Conservation (phyloP, 2,888 invertebrate species). For the Hyalella azteca region DNA sequence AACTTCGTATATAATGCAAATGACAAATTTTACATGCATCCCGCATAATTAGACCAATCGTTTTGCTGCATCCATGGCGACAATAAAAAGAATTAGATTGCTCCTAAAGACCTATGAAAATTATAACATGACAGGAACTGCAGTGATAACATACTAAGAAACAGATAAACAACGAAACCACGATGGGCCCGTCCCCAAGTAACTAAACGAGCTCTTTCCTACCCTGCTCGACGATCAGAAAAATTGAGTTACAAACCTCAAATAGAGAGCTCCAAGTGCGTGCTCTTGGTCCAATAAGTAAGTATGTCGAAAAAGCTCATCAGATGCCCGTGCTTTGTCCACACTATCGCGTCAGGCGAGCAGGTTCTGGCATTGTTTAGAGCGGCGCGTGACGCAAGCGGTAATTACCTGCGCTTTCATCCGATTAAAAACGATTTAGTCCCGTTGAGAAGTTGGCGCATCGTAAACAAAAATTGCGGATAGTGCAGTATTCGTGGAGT, state of each 20-base stretch:
- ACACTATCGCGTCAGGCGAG: conserved; percentile 1
- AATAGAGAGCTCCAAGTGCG: background rate
- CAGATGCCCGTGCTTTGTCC: conserved; percentile 33
- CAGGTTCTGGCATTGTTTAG: conserved; percentile 19
- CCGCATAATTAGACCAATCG: too few species aligned
- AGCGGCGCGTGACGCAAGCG: conserved; percentile 2
- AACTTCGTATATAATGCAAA: too few species aligned
- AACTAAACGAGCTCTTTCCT: too few species aligned
- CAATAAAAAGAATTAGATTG: too few species aligned
- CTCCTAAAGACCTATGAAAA: too few species aligned
- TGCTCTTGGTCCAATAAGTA: background rate
- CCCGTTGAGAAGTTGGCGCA: conserved; percentile 24
- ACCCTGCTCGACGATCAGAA: too few species aligned
- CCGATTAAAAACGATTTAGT: conserved; percentile 32
- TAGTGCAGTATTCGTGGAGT: conserved; percentile 1
- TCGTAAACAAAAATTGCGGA: conserved; percentile 2
- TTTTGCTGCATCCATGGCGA: too few species aligned
- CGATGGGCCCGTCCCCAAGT: too few species aligned
- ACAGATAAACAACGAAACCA: too few species aligned
- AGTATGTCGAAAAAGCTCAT: conserved; percentile 3
- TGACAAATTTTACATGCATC: too few species aligned
- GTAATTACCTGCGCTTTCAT: conserved; percentile 33
- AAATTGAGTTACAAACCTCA: conserved; percentile 8
- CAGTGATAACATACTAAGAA: too few species aligned
- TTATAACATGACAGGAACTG: too few species aligned